Percentiles rank a stretch among this genome's conserved stretches.
Evolutionary conservation across 2,113 vertebrate species (phyloP).

Genomic region (Ploceus nigricollis): DNA sequence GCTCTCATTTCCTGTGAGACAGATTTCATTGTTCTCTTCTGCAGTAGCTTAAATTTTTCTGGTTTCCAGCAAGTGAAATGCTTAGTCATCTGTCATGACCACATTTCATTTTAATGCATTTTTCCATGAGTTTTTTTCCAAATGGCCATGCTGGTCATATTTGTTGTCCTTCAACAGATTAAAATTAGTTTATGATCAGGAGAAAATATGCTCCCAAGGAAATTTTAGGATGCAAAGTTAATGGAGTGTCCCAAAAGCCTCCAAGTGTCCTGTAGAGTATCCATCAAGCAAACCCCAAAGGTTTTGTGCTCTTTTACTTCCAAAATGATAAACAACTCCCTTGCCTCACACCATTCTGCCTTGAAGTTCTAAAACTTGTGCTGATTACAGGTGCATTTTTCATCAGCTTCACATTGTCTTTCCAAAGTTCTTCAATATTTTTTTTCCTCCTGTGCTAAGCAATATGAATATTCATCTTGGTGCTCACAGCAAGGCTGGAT

Average conservation of each 20-base stretch:
- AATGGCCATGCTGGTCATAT: slow-evolving; percentile 13
- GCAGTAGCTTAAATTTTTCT: background rate
- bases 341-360: background rate
- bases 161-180: slow-evolving; percentile 39
- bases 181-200: slow-evolving; percentile 42
- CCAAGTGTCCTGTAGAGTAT: slow-evolving; percentile 41
- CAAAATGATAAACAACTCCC: slow-evolving; percentile 41
- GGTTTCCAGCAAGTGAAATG: background rate
- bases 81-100: background rate
- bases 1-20: background rate
- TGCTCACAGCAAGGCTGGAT: background rate
- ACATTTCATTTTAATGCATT: slow-evolving; percentile 18
- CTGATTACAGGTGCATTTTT: slow-evolving; percentile 15
- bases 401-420: slow-evolving; percentile 34
- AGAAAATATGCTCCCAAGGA: slow-evolving; percentile 58
- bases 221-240: slow-evolving; percentile 60
- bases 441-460: slow-evolving; percentile 1
- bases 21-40: background rate
- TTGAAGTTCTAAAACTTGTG: slow-evolving; percentile 18
- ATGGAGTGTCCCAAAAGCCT: slow-evolving; percentile 61
- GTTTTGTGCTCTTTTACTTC: slow-evolving; percentile 39
- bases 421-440: slow-evolving; percentile 34
- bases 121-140: background rate
- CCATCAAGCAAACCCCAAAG: slow-evolving; percentile 59
- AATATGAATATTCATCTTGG: slow-evolving; percentile 51